Percentiles rank a stretch among this genome's conserved stretches.
Conservation (phyloP, 1,140 invertebrate genomes). For the Anagrus nilaparvatae region DNA sequence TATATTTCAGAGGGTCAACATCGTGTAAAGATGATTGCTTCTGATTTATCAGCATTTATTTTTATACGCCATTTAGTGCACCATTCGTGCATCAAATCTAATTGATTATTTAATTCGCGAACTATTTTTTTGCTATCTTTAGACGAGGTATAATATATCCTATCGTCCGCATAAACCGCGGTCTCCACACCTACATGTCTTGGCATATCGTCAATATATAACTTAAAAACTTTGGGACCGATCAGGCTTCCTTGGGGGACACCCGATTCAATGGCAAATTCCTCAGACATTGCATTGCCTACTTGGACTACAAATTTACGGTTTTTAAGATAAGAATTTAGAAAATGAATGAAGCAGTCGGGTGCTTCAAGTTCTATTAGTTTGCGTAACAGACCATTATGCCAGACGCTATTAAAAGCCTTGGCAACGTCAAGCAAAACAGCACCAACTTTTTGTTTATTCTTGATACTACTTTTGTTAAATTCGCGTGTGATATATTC, state of each 20-base stretch:
- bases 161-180: slow-evolving; percentile 16
- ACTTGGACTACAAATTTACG: background rate
- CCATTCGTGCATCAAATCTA: background rate
- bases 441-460: too few species aligned
- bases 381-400: background rate
- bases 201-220: slow-evolving; percentile 16
- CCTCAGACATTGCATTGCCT: background rate
- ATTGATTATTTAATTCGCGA: background rate
- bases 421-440: too few species aligned
- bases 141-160: background rate
- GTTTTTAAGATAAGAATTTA: background rate
- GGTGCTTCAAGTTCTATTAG: background rate
- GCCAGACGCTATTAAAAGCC: background rate
- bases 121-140: background rate
- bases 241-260: slow-evolving; percentile 13
- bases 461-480: background rate
- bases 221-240: slow-evolving; percentile 8
- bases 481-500: slow-evolving; percentile 1
- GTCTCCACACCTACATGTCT: background rate
- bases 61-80: background rate
- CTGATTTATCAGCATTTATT: slow-evolving; percentile 1
- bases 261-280: slow-evolving; percentile 3
- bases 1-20: background rate
- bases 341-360: background rate
- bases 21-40: background rate